These are phyloP conservation scores for Lutjanus argentimaculatus DNA, from an alignment of 2,797 vertebrate genomes.

Conservation along the genomic window DNA sequence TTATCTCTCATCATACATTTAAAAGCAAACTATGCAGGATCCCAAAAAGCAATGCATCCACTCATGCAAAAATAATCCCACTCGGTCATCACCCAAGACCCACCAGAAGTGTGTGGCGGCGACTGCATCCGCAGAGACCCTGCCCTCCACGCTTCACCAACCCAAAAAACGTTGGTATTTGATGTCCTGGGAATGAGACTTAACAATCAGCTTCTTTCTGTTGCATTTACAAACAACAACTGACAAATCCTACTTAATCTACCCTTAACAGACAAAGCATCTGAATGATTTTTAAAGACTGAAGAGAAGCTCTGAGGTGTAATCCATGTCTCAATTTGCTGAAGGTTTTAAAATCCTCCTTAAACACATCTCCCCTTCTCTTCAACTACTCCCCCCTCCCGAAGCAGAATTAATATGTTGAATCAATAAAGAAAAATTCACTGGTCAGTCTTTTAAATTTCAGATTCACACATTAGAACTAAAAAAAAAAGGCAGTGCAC, in stretches of 20 bases:
- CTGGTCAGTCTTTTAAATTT: conserved; percentile 20
- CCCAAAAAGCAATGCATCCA: too few relatives aligned
- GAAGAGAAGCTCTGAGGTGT: background rate
- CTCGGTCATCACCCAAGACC: too few relatives aligned
- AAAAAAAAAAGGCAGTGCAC: background rate
- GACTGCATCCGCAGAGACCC: too few relatives aligned
- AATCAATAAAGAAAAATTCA: conserved; percentile 29
- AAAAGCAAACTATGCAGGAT: too few relatives aligned
- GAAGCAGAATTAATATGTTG: conserved; percentile 18
- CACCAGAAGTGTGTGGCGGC: too few relatives aligned
- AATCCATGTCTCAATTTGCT: conserved; percentile 9
- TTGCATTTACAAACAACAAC: too few relatives aligned
- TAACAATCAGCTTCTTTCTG: too few relatives aligned
- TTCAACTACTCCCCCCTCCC: background rate
- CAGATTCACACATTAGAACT: conserved; percentile 8
- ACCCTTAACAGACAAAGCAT: background rate
- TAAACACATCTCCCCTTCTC: conserved; percentile 3
- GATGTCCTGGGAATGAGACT: too few relatives aligned
- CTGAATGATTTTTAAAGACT: conserved; percentile 1
- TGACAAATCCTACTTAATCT: too few relatives aligned
- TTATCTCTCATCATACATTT: too few relatives aligned
- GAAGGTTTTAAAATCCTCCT: background rate
- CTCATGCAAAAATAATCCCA: too few relatives aligned
- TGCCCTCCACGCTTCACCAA: too few relatives aligned
- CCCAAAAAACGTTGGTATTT: background rate